These are phyloP conservation scores for Steatornis caripensis DNA, from an alignment of 2,113 vertebrate genomes.

Conservation along the genomic window DNA sequence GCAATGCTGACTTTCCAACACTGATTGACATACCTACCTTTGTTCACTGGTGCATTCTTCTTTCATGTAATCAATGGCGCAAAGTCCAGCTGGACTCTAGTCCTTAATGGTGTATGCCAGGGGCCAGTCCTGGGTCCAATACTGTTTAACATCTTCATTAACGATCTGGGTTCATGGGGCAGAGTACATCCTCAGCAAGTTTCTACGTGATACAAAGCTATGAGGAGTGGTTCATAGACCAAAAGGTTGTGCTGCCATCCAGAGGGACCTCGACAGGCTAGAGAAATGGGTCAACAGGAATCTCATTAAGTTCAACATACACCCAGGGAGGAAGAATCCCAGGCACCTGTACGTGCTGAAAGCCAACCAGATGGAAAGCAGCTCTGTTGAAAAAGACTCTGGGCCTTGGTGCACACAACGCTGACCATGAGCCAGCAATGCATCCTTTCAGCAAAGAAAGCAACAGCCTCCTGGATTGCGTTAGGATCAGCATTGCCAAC, in stretches of 20 bases:
- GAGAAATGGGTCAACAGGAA: background rate
- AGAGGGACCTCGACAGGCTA: background rate
- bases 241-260: background rate
- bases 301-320: background rate
- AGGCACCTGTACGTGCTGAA: background rate
- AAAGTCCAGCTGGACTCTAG: background rate
- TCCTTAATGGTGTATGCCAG: background rate
- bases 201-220: background rate
- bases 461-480: background rate
- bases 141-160: background rate
- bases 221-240: background rate
- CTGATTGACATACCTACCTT: background rate
- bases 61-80: background rate
- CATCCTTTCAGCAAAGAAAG: background rate
- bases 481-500: background rate
- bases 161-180: background rate
- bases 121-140: background rate
- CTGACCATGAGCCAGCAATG: background rate
- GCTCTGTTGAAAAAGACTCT: background rate
- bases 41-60: background rate
- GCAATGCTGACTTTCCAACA: background rate
- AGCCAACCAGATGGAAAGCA: background rate
- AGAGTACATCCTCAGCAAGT: background rate
- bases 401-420: background rate
- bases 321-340: background rate